Conservation (phyloP, 1,140 invertebrate genomes). For the Reticulitermes speratus region DNA sequence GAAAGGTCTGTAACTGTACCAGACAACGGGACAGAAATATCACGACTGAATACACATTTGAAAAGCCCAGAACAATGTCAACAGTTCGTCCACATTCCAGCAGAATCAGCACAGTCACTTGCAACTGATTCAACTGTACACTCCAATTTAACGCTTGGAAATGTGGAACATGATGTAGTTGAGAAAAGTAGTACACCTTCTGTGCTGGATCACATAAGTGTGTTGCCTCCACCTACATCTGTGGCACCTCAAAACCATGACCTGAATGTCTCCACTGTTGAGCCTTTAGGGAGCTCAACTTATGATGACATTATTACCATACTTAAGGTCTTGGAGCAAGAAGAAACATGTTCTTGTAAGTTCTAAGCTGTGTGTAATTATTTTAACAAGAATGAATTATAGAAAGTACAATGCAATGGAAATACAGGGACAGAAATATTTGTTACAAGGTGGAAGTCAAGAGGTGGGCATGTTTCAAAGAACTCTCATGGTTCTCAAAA, state of each 20-base stretch:
- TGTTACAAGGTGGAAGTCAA: too few species aligned
- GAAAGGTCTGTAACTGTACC: background rate
- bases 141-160: background rate
- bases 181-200: background rate
- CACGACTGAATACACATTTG: background rate
- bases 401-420: too few species aligned
- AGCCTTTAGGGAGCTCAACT: constrained; percentile 30
- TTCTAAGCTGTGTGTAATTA: background rate
- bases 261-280: background rate
- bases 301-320: constrained; percentile 40
- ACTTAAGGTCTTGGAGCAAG: constrained; percentile 40
- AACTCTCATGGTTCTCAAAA: too few species aligned
- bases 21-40: background rate
- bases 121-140: background rate
- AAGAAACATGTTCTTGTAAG: constrained; percentile 38
- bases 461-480: too few species aligned
- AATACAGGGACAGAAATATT: too few species aligned
- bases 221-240: background rate
- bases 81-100: background rate
- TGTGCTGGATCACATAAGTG: background rate
- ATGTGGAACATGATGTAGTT: background rate
- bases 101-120: background rate
- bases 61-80: background rate
- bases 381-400: background rate
- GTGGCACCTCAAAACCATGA: too few species aligned